Conservation (phyloP, 1,140 invertebrate species). For the Dermatophagoides farinae region DNA sequence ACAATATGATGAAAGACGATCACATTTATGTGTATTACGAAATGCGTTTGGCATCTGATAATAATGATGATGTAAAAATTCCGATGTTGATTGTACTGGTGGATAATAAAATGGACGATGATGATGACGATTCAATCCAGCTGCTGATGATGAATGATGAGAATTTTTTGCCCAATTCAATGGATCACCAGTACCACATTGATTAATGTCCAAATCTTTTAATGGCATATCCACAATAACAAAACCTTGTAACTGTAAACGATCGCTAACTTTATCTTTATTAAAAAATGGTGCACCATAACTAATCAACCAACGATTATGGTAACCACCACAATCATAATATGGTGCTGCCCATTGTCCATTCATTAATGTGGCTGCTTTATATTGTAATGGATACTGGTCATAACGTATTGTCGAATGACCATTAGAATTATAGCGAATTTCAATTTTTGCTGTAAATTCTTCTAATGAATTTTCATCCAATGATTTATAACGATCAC, state of each 20-base stretch:
- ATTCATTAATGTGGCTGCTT: slow-evolving; percentile 57
- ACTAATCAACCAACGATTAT: slow-evolving; percentile 58
- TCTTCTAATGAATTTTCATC: slow-evolving; percentile 80
- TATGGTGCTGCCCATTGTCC: slow-evolving; percentile 82
- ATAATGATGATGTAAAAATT: slow-evolving; percentile 20
- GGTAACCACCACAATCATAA: slow-evolving; percentile 70
- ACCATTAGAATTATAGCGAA: slow-evolving; percentile 68
- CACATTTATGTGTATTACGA: slow-evolving; percentile 84
- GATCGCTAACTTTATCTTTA: slow-evolving; percentile 70
- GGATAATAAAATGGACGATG: neutral
- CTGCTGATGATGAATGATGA: neutral
- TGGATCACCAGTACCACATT: slow-evolving; percentile 58
- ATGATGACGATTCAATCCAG: too few species aligned
- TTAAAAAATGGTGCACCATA: slow-evolving; percentile 93
- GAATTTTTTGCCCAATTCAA: neutral
- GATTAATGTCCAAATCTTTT: slow-evolving; percentile 73
- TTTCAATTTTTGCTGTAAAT: slow-evolving; percentile 73
- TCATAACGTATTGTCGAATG: slow-evolving; percentile 61
- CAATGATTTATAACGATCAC: slow-evolving; percentile 65
- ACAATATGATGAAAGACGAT: slow-evolving; percentile 77
- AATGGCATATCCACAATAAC: slow-evolving; percentile 80
- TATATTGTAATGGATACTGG: slow-evolving; percentile 67
- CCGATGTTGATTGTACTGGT: neutral
- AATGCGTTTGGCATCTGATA: slow-evolving; percentile 67
- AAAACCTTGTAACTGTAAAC: slow-evolving; percentile 82